phyloP scores from a whole-genome alignment of 1,140 invertebrate species.

The Nasonia longicornis region DNA sequence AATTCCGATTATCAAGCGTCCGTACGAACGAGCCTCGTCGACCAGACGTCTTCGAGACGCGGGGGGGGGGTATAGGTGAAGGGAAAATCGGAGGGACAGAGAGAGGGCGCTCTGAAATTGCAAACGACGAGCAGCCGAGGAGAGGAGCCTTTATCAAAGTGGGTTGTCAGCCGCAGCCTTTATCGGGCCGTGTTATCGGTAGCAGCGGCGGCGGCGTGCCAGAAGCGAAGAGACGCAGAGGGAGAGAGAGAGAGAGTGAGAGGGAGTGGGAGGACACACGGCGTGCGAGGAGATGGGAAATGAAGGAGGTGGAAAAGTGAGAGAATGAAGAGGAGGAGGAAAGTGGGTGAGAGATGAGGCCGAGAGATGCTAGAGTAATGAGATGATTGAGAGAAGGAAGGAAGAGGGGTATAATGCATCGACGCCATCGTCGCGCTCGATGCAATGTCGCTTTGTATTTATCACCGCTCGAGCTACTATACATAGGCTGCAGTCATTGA shows the following conservation, averaged over 20 bases:
- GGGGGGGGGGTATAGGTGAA: neutral
- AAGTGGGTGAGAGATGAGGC: conserved; percentile 8
- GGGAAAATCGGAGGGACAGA: conserved; percentile 22
- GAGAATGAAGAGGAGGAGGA: conserved; percentile 19
- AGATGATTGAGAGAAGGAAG: conserved; percentile 27
- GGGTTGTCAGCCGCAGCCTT: conserved; percentile 63
- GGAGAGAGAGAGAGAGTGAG: neutral
- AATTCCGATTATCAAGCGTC: conserved; percentile 31
- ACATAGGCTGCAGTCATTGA: too few species aligned
- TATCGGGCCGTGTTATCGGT: conserved; percentile 58
- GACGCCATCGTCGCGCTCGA: neutral
- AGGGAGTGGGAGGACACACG: neutral
- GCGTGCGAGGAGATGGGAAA: conserved; percentile 20
- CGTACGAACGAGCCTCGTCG: conserved; percentile 12
- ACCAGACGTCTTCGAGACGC: conserved; percentile 17
- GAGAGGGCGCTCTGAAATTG: conserved; percentile 49
- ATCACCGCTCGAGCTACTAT: too few species aligned
- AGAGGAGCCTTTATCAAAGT: conserved; percentile 59
- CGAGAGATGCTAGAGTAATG: conserved; percentile 13
- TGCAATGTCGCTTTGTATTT: too few species aligned
- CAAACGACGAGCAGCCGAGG: neutral
- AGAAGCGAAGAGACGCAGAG: neutral
- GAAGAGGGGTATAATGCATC: too few species aligned
- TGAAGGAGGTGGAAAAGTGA: conserved; percentile 4
- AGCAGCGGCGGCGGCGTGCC: conserved; percentile 42